Evolutionary conservation across 2,113 vertebrate species (phyloP).

Genomic region (Eurypyga helias): DNA sequence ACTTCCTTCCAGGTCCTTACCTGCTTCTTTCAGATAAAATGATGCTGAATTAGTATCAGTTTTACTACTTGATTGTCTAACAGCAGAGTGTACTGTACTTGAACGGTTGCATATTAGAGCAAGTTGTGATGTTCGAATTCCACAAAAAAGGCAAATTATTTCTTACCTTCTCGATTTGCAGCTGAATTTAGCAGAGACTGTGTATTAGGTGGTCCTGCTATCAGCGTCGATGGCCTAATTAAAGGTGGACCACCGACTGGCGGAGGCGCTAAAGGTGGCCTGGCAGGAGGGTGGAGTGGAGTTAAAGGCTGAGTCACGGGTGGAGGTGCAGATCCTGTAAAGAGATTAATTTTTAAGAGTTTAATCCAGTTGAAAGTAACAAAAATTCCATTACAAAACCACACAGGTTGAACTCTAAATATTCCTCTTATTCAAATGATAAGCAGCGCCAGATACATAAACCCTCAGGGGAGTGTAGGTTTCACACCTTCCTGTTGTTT

Average conservation of each 20-base stretch:
- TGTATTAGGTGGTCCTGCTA: constrained; percentile 64
- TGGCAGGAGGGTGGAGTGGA: constrained; percentile 77
- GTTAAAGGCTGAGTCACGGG: constrained; percentile 79
- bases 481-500: background rate
- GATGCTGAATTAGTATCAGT: background rate
- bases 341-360: constrained; percentile 40
- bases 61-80: background rate
- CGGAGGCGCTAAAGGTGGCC: constrained; percentile 78
- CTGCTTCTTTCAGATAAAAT: background rate
- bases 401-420: background rate
- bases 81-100: background rate
- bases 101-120: background rate
- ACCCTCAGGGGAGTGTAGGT: background rate
- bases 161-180: constrained; percentile 81
- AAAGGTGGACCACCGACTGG: constrained; percentile 69
- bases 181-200: constrained; percentile 63
- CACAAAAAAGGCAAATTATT: background rate
- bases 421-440: background rate
- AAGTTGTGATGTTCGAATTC: background rate
- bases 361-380: background rate
- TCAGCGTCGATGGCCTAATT: constrained; percentile 65
- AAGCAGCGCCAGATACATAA: background rate
- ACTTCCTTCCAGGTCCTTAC: background rate
- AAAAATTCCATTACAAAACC: background rate
- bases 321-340: constrained; percentile 74